Base-by-base conservation (phyloP, 2,113 vertebrate genomes). In the Leucosticte australis region DNA sequence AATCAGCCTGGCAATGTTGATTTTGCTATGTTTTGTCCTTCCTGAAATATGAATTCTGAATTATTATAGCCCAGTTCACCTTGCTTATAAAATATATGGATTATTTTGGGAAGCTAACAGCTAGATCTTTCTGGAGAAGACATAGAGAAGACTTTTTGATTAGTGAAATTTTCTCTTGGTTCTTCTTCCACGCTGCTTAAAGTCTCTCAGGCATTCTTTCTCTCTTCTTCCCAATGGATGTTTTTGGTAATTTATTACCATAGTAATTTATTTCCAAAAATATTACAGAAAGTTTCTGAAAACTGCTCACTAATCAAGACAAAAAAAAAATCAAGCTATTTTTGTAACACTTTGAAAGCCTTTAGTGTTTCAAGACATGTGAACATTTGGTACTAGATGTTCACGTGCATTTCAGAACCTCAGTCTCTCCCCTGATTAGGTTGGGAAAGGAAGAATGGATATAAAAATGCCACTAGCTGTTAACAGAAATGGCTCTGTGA, bases 11-110 rank as follows among this genome's bases (percentile, higher is more conserved):
- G 3, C 14, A 39, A 7, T 67, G 69, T 92, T 83, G 27, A 74
- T 80, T 84, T 87, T 88, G 23, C 55, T 35, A n/a, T 44, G 13
- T 68, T 83, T 86, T 68, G 14, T 71, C 14, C 41, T 60, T 86
- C 11, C 24, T 24, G 24, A 92, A 83, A 77, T 89, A 23, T 93
- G 71, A 92, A 74, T 93, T 94, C 77, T 90, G 65, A 88, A 79
- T 64, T 92, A 68, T 30, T 94, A 79, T 56, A 83, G 39, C 46
- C 33, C 35, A 37, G 84, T 96, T 96, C 64, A 81, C 62, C 69
- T 83, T 42, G 18, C 79, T 63, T 90, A 37, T 84, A 85, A 95
- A 92, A 96, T 86, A 5, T 4, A 12, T 28, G 39, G 47, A 35
- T 73, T 62, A 6, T 46, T 59, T 53, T 69, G 47, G 60, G 52